Evolutionary conservation across 2,113 vertebrate genomes (phyloP).

Genomic region (Loxodonta africana): DNA sequence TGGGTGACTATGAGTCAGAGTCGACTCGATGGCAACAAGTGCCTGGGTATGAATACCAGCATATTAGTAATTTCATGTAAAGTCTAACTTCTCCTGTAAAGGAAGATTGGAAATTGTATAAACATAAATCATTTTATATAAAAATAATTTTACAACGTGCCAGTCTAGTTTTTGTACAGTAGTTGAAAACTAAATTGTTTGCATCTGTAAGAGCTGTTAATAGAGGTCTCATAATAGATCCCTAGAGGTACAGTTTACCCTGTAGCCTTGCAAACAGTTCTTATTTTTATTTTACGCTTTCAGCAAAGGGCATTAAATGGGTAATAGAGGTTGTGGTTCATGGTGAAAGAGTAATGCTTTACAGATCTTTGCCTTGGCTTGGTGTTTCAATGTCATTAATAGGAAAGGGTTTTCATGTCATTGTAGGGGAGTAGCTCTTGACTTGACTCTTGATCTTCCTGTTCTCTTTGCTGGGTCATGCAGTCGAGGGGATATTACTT

Average conservation of each 20-base stretch:
- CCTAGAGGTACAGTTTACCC: slow-evolving; percentile 12
- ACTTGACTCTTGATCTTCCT: neutral
- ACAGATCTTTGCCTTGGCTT: slow-evolving; percentile 63
- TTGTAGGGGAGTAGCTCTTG: neutral
- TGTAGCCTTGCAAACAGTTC: slow-evolving; percentile 63
- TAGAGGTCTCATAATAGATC: slow-evolving; percentile 67
- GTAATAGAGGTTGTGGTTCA: slow-evolving; percentile 75
- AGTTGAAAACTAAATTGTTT: slow-evolving; percentile 79
- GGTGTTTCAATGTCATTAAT: slow-evolving; percentile 26
- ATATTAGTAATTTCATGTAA: slow-evolving; percentile 71
- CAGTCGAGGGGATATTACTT: slow-evolving; percentile 2
- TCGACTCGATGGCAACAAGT: neutral
- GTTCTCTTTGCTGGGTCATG: neutral
- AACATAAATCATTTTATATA: slow-evolving; percentile 70
- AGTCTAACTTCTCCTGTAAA: slow-evolving; percentile 57
- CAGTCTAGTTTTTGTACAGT: slow-evolving; percentile 59
- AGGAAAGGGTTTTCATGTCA: slow-evolving; percentile 36
- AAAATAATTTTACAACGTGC: slow-evolving; percentile 69
- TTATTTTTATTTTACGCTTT: slow-evolving; percentile 74
- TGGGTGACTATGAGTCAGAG: too few relatives aligned
- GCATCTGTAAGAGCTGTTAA: slow-evolving; percentile 71
- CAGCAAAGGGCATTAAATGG: slow-evolving; percentile 56
- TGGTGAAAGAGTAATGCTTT: slow-evolving; percentile 67
- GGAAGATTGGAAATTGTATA: slow-evolving; percentile 63
- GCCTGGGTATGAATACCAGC: slow-evolving; percentile 45